phyloP scores from a whole-genome alignment of 2,113 vertebrate genomes.

The Trinectes maculatus region DNA sequence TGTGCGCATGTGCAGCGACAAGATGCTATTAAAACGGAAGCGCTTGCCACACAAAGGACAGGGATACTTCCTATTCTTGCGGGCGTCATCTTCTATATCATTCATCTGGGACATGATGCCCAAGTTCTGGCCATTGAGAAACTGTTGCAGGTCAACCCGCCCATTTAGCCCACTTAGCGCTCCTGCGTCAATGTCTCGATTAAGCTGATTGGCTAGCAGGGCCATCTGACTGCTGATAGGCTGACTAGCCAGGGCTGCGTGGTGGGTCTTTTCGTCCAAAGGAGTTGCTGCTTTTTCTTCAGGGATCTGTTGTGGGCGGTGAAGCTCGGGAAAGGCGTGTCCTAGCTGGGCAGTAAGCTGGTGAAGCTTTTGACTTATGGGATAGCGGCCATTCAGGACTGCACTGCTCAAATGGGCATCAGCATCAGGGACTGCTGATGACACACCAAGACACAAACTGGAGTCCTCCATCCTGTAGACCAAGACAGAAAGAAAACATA shows the following conservation, averaged over 20 bases:
- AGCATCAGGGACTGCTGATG: slow-evolving; percentile 90
- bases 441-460: slow-evolving; percentile 99
- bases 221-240: slow-evolving; percentile 98
- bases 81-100: slow-evolving; percentile 96
- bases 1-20: slow-evolving; percentile 98
- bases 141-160: slow-evolving; percentile 96
- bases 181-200: slow-evolving; percentile 91
- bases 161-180: slow-evolving; percentile 89
- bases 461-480: slow-evolving; percentile 97
- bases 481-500: slow-evolving; percentile 19
- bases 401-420: slow-evolving; percentile 92
- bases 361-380: slow-evolving; percentile 98
- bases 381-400: slow-evolving; percentile 97
- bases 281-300: slow-evolving; percentile 90
- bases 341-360: slow-evolving; percentile 96
- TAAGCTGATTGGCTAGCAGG: slow-evolving; percentile 93
- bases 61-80: slow-evolving; percentile 97
- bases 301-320: slow-evolving; percentile 89
- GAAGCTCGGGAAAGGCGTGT: slow-evolving; percentile 95
- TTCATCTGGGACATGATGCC: slow-evolving; percentile 99
- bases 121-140: slow-evolving; percentile 96
- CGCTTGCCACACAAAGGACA: slow-evolving; percentile 97
- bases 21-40: slow-evolving; percentile 98
- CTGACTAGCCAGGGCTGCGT: slow-evolving; percentile 90
- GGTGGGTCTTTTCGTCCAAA: slow-evolving; percentile 94